Evolutionary conservation across 1,140 invertebrate genomes (phyloP).

Genomic region (Drosophila quadrilineata): DNA sequence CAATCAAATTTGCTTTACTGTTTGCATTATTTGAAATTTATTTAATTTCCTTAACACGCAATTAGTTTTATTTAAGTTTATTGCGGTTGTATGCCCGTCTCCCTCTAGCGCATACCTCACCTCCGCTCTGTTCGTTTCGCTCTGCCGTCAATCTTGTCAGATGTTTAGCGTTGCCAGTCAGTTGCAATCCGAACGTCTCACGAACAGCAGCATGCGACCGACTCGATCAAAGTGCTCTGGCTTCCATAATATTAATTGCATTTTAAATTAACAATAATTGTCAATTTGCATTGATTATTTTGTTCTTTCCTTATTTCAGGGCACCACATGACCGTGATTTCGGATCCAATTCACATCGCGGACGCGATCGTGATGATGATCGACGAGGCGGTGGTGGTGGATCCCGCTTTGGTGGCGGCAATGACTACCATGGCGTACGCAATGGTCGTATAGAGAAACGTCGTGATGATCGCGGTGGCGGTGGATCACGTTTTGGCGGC

Average conservation of each 20-base stretch:
- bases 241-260: conserved; percentile 7
- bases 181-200: conserved; percentile 14
- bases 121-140: conserved; percentile 20
- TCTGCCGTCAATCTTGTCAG: conserved; percentile 46
- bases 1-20: conserved; percentile 77
- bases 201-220: conserved; percentile 26
- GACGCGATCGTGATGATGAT: conserved; percentile 77
- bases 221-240: conserved; percentile 26
- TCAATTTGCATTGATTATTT: neutral
- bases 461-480: conserved; percentile 80
- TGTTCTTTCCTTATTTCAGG: conserved; percentile 36
- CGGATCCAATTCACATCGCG: conserved; percentile 69
- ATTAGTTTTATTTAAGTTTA: conserved; percentile 80
- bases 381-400: conserved; percentile 69
- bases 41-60: conserved; percentile 78
- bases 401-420: conserved; percentile 56
- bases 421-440: conserved; percentile 73
- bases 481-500: conserved; percentile 48
- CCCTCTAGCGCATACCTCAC: conserved; percentile 25
- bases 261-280: neutral
- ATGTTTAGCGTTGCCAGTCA: conserved; percentile 65
- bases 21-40: conserved; percentile 77
- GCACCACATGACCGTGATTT: conserved; percentile 79
- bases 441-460: conserved; percentile 79
- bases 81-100: conserved; percentile 67